A percentile compares a stretch with the other conserved stretches of the same genome.
phyloP scores from a whole-genome alignment of 2,888 invertebrate genomes.

The Itoplectis maculator region DNA sequence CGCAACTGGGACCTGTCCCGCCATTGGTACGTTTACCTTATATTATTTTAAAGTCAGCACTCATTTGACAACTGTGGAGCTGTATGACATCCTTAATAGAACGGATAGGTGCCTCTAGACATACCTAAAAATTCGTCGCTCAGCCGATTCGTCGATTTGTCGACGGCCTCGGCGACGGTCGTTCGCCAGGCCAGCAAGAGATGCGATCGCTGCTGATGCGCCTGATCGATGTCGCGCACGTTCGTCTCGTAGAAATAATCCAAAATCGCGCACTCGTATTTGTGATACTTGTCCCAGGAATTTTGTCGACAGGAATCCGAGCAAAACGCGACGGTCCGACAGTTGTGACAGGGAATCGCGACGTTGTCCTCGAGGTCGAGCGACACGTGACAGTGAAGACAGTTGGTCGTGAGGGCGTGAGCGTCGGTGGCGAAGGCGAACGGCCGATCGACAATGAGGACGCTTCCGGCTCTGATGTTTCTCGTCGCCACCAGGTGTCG shows the following conservation, averaged over 20 bases:
- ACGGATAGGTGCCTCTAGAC: too few species aligned
- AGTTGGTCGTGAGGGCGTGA: constrained; percentile 77
- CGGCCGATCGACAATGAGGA: constrained; percentile 80
- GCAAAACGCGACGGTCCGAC: constrained; percentile 82
- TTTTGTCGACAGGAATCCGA: constrained; percentile 80
- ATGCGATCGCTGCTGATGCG: constrained; percentile 71
- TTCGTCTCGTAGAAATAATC: constrained; percentile 76
- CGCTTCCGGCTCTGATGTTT: constrained; percentile 83
- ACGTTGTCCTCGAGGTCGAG: constrained; percentile 71
- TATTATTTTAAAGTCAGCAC: too few species aligned
- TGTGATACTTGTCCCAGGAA: constrained; percentile 82
- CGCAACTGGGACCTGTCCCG: too few species aligned
- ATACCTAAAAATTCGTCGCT: constrained; percentile 69
- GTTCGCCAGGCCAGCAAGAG: constrained; percentile 80
- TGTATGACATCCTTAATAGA: too few species aligned
- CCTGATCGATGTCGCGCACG: constrained; percentile 46
- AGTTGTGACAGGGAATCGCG: constrained; percentile 78
- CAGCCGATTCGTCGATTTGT: constrained; percentile 54
- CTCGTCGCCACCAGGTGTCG: constrained; percentile 83
- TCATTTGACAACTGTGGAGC: too few species aligned
- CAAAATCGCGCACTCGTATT: constrained; percentile 83
- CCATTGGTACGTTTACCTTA: too few species aligned
- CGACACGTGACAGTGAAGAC: constrained; percentile 79
- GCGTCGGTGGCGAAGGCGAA: constrained; percentile 79
- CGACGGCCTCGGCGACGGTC: constrained; percentile 72